These are phyloP conservation scores for Synergus gifuensis DNA, from an alignment of 2,888 invertebrate species.

Conservation along the genomic window DNA sequence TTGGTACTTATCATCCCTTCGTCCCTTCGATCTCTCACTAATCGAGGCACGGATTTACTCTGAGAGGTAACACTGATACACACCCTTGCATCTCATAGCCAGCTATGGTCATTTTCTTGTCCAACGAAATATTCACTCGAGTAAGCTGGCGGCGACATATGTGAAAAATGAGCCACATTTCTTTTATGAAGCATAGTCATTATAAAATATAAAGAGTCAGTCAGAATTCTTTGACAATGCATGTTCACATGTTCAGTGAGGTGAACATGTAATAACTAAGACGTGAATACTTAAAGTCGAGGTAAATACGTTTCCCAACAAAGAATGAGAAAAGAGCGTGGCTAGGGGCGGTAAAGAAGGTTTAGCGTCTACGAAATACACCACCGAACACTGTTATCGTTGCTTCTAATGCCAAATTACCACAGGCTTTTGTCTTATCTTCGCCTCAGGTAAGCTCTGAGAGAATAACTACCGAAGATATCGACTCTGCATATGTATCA, in stretches of 20 bases:
- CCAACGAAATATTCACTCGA: background rate
- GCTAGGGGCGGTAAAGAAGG: slow-evolving; percentile 36
- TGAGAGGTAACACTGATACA: slow-evolving; percentile 40
- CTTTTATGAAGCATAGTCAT: slow-evolving; percentile 23
- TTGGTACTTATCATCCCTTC: slow-evolving; percentile 65
- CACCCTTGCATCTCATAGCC: slow-evolving; percentile 1
- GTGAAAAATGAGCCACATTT: slow-evolving; percentile 17
- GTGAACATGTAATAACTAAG: background rate
- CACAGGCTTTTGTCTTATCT: slow-evolving; percentile 69
- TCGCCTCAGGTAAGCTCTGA: slow-evolving; percentile 64
- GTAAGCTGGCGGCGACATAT: slow-evolving; percentile 16
- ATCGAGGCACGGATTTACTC: slow-evolving; percentile 62
- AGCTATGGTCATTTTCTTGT: slow-evolving; percentile 20
- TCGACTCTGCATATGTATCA: slow-evolving; percentile 74
- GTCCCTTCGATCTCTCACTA: slow-evolving; percentile 65
- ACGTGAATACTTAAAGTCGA: background rate
- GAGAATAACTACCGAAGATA: slow-evolving; percentile 73
- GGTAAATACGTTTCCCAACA: slow-evolving; percentile 3
- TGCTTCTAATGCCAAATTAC: slow-evolving; percentile 69
- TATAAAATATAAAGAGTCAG: slow-evolving; percentile 9
- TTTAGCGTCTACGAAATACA: slow-evolving; percentile 28
- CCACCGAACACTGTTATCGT: slow-evolving; percentile 62
- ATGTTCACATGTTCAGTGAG: too few species aligned
- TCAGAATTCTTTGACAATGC: background rate
- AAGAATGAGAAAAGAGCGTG: slow-evolving; percentile 41